Evolutionary conservation across 2,888 invertebrate species (phyloP), one percentile per base, ranked within the genome.

Genomic region (Hirtodrosophila histrioides): DNA sequence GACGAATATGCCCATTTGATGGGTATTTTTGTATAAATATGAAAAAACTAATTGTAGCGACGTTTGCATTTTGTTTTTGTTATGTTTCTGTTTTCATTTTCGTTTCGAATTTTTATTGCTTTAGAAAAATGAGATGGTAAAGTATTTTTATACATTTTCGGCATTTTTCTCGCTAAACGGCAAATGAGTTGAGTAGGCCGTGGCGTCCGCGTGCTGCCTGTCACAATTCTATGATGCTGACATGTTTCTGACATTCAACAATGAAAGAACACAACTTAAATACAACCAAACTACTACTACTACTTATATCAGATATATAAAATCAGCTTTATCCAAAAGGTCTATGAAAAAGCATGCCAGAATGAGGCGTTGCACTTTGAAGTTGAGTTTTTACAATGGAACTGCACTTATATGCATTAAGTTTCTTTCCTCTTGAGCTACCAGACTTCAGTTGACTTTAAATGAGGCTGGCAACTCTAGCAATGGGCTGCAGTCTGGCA

Each of bases 201-300:
- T 36, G 44, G 10, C 40, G 35, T 23, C 78, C 81, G 84, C 79
- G 85, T 84, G 85, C 75, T 81, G 45, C 57, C 75, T 81, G 80
- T 80, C 85, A 84, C 43, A 69, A 45, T 64, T 60, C 37, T 51
- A 50, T 51, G 58, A 61, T 62, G 61, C 48, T 65, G 76, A 80
- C 80, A 79, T 33, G 56, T 76, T 44, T 62, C 48, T 58, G 58
- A 48, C 67, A 67, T 9, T 40, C 57, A 45, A 50, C 44, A 44
- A 17, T 44, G 8, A 3, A 23, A 37, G 11, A 27, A 35, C 33
- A 49, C 10, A 37, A 31, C 8, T 33, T 33, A 5, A 31, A 31
- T 8, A 7, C 7, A 31, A 31, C 7, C 9, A 8, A 31, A 27
- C 27, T 27, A 27, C 4, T 27, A 27, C 17, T 17, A 17, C 17